Conservation (phyloP, 2,797 vertebrate genomes). For the Sebastes iracundus region DNA sequence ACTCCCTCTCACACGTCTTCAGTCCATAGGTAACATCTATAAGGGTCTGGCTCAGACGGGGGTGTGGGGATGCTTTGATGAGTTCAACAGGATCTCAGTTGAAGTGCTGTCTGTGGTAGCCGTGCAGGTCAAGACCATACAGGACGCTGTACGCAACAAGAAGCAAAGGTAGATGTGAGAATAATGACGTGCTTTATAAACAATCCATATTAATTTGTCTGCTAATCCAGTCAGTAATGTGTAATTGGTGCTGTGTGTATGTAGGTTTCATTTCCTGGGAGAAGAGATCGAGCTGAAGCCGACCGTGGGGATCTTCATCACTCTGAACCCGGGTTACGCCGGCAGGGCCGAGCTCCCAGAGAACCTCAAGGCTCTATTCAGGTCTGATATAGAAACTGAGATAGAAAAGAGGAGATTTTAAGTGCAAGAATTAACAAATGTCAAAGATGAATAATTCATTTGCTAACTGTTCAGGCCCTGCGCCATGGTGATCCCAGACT, state of each 20-base stretch:
- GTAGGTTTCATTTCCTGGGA: constrained; percentile 85
- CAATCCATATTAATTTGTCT: not conserved
- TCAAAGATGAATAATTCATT: not conserved
- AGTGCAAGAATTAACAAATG: not conserved
- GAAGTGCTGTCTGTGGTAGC: constrained; percentile 83
- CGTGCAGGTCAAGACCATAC: constrained; percentile 84
- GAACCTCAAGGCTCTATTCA: constrained; percentile 86
- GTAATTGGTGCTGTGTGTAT: not conserved
- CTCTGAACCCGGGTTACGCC: constrained; percentile 86
- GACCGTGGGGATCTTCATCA: constrained; percentile 86
- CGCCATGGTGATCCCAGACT: constrained; percentile 86
- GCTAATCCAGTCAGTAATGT: not conserved
- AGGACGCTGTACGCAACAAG: constrained; percentile 84
- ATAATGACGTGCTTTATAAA: not conserved
- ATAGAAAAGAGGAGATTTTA: constrained; percentile 18
- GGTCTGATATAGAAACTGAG: constrained; percentile 48
- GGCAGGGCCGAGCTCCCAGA: constrained; percentile 84
- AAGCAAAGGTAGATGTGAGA: constrained; percentile 76
- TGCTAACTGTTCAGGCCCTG: constrained; percentile 64
- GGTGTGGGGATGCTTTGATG: constrained; percentile 84
- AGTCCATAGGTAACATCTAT: constrained; percentile 85
- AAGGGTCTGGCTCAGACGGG: constrained; percentile 86
- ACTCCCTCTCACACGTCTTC: not conserved
- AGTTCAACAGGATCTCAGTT: constrained; percentile 84
- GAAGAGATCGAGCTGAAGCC: constrained; percentile 84